phyloP scores from a whole-genome alignment of 2,113 vertebrate genomes.

The Agapornis roseicollis region DNA sequence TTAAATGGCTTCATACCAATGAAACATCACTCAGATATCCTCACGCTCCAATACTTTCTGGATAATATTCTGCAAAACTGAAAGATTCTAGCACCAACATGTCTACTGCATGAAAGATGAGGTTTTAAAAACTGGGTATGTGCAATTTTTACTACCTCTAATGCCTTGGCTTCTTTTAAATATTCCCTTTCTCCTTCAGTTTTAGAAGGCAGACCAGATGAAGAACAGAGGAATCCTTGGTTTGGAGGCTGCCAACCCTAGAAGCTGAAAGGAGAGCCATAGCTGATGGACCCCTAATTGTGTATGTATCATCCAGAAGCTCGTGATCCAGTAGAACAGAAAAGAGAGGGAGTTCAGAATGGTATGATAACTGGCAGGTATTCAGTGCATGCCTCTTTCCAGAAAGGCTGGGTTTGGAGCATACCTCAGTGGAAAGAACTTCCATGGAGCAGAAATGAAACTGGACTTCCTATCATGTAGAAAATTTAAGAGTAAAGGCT shows the following conservation, averaged over 20 bases:
- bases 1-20: neutral
- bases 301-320: neutral
- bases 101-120: neutral
- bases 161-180: neutral
- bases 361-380: neutral
- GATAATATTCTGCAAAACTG: neutral
- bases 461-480: neutral
- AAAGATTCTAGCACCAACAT: neutral
- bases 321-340: neutral
- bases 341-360: neutral
- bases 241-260: neutral
- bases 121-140: neutral
- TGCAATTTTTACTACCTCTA: neutral
- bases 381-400: neutral
- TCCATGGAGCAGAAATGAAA: neutral
- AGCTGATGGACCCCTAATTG: neutral
- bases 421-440: neutral
- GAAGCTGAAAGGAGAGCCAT: neutral
- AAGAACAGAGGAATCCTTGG: neutral
- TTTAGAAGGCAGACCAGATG: neutral
- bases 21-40: neutral
- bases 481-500: neutral
- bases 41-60: neutral
- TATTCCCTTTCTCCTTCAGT: neutral
- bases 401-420: neutral